A percentile compares a stretch with the other conserved stretches of the same genome.
phyloP scores from a whole-genome alignment of 2,888 invertebrate genomes.

The Helleia helle region DNA sequence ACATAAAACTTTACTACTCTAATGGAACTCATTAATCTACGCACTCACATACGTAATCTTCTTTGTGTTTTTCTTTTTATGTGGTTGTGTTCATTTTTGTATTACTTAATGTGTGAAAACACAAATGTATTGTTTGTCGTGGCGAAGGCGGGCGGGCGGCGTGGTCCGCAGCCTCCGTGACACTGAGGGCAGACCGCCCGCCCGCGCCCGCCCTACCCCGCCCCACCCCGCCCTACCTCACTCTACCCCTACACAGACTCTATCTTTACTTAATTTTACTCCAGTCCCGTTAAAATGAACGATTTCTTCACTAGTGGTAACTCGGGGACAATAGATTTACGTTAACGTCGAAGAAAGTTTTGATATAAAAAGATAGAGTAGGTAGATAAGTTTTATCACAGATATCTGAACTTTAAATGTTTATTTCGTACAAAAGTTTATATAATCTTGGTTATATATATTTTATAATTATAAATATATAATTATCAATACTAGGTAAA shows the following conservation, averaged over 20 bases:
- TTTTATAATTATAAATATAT: no score
- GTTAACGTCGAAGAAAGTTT: neutral
- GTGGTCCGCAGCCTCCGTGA: conserved; percentile 67
- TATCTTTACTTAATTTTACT: conserved; percentile 60
- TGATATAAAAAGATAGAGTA: no score
- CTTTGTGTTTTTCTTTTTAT: neutral
- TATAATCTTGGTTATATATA: no score
- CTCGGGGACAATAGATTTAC: neutral
- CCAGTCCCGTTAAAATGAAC: conserved; percentile 46
- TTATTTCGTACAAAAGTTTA: no score
- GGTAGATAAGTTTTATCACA: no score
- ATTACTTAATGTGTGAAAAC: conserved; percentile 1
- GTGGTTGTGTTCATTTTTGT: conserved; percentile 1
- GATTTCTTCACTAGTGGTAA: conserved; percentile 30
- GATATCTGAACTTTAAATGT: no score
- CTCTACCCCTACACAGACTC: conserved; percentile 33
- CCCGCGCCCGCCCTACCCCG: conserved; percentile 24
- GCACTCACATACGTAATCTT: neutral
- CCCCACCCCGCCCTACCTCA: conserved; percentile 35
- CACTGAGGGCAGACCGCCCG: conserved; percentile 47
- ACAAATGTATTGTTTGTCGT: conserved; percentile 37
- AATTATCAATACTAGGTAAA: no score
- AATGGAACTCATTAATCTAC: neutral
- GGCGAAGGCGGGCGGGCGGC: conserved; percentile 49
- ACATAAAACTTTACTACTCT: neutral